Evolutionary conservation across 2,888 invertebrate genomes (phyloP).

Genomic region (Eutolmus rufibarbis): DNA sequence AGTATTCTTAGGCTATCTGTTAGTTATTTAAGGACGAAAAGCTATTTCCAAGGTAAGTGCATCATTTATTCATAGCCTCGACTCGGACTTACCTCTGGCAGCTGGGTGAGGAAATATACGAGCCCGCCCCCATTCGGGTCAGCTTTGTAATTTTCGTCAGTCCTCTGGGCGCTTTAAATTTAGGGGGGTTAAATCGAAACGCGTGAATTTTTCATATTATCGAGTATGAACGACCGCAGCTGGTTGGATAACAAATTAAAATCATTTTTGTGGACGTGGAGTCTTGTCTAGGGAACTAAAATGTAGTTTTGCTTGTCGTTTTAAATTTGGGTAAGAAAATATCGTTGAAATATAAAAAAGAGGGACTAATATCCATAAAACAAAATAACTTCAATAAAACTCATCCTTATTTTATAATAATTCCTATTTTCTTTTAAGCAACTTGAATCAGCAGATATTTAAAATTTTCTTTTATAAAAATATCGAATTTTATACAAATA

Average conservation of each 20-base stretch:
- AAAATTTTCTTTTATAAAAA: no score
- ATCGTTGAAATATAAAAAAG: no score
- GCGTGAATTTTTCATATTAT: not conserved
- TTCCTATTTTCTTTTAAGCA: no score
- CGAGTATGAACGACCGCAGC: not conserved
- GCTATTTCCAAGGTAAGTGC: slow-evolving; percentile 97
- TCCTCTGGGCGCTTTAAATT: not conserved
- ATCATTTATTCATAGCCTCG: not conserved
- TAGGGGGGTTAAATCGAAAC: not conserved
- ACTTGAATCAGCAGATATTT: no score
- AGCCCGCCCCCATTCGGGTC: not conserved
- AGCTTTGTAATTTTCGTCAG: not conserved
- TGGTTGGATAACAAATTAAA: not conserved
- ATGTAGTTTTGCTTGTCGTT: no score
- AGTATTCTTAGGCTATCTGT: slow-evolving; percentile 97
- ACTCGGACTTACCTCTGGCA: not conserved
- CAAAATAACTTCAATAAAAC: no score
- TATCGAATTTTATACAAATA: no score
- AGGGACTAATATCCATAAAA: no score
- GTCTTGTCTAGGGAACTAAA: no score
- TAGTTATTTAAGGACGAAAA: slow-evolving; percentile 97
- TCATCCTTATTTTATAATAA: no score
- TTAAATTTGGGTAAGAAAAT: no score
- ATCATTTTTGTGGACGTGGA: not conserved
- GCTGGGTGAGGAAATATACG: not conserved